These are phyloP conservation scores for Lycopodina hypogea DNA, from an alignment of 37 sponge, comb jelly and placozoan species.

Conservation along the genomic window DNA sequence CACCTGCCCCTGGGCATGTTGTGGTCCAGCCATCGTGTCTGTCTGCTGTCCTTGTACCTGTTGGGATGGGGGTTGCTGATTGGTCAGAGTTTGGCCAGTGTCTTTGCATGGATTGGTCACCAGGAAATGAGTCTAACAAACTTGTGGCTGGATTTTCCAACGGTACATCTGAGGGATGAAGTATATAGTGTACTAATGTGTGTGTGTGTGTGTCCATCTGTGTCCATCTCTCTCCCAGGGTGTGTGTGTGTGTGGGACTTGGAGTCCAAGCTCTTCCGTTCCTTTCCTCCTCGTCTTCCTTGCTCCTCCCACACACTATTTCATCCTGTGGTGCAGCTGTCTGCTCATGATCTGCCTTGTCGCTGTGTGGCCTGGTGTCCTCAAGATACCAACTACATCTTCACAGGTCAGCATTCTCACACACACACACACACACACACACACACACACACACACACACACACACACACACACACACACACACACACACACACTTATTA, in stretches of 20 bases:
- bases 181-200: neutral
- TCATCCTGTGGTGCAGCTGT: slow-evolving; percentile 47
- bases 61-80: slow-evolving; percentile 12
- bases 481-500: too few species aligned
- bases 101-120: slow-evolving; percentile 67
- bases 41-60: slow-evolving; percentile 35
- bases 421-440: too few species aligned
- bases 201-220: neutral
- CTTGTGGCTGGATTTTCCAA: slow-evolving; percentile 67
- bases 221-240: slow-evolving; percentile 4
- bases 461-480: slow-evolving; percentile 2
- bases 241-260: slow-evolving; percentile 49
- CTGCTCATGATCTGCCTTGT: slow-evolving; percentile 35
- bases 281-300: neutral
- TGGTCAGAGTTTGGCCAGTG: slow-evolving; percentile 40
- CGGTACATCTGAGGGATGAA: slow-evolving; percentile 42
- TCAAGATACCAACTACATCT: slow-evolving; percentile 45
- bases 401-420: slow-evolving; percentile 34
- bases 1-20: neutral
- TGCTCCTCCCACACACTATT: neutral
- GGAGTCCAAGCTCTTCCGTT: neutral
- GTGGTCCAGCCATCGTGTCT: slow-evolving; percentile 18
- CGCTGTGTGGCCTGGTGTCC: slow-evolving; percentile 67
- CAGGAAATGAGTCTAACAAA: slow-evolving; percentile 34
- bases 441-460: slow-evolving; percentile 12